phyloP scores from a whole-genome alignment of 1,140 invertebrate genomes.

The Drosophila novamexicana region DNA sequence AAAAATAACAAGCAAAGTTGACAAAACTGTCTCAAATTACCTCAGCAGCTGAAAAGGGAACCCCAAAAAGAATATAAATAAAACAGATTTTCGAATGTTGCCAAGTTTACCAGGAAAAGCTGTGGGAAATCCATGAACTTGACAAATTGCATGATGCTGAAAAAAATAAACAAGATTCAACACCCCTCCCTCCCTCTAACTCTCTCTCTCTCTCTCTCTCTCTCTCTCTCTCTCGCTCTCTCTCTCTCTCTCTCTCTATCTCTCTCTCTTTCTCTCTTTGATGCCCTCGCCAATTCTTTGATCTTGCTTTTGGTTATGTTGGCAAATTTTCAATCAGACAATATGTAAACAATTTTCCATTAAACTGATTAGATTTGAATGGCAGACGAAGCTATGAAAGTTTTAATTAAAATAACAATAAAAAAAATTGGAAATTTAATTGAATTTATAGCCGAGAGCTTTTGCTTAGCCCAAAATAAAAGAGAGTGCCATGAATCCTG shows the following conservation, averaged over 20 bases:
- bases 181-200: not conserved
- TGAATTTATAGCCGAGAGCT: conserved; percentile 60
- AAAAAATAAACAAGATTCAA: too few species aligned
- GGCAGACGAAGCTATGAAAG: conserved; percentile 13
- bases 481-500: conserved; percentile 6
- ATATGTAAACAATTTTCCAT: conserved; percentile 31
- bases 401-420: conserved; percentile 49
- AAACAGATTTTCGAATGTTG: not conserved
- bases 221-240: not conserved
- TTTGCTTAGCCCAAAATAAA: conserved; percentile 10
- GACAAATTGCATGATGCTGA: not conserved
- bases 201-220: not conserved
- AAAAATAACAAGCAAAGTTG: conserved; percentile 44
- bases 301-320: conserved; percentile 16
- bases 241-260: not conserved
- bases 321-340: not conserved
- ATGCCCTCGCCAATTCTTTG: not conserved
- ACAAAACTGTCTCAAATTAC: conserved; percentile 54
- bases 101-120: not conserved
- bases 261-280: not conserved
- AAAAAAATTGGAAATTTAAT: conserved; percentile 49
- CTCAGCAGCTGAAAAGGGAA: not conserved
- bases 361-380: conserved; percentile 29
- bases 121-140: not conserved
- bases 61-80: not conserved